These are phyloP conservation scores for Brachyhypopomus gauderio DNA, from an alignment of 2,113 vertebrate species.

Conservation along the genomic window DNA sequence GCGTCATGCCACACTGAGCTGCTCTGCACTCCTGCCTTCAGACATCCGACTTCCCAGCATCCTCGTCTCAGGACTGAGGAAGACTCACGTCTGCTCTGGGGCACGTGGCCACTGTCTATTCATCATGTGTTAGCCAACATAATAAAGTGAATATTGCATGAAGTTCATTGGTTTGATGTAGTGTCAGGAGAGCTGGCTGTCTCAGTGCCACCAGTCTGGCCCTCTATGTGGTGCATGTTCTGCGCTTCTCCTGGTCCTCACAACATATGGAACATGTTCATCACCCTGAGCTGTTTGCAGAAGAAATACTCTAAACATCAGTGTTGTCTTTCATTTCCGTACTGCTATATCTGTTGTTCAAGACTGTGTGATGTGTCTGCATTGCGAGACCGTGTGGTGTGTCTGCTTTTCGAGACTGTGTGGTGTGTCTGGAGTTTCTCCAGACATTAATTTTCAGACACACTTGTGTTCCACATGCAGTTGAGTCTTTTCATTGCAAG, in stretches of 20 bases:
- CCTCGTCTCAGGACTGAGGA: too few relatives aligned
- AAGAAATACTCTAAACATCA: background rate
- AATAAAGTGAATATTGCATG: conserved; percentile 63
- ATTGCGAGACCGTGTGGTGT: background rate
- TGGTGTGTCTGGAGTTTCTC: background rate
- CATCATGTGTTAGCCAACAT: conserved; percentile 54
- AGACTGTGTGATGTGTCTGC: background rate
- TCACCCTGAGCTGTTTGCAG: background rate
- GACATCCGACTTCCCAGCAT: too few relatives aligned
- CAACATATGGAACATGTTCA: conserved; percentile 6
- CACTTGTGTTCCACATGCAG: too few relatives aligned
- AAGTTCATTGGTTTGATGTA: conserved; percentile 37
- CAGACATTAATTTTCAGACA: too few relatives aligned
- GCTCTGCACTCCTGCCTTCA: too few relatives aligned
- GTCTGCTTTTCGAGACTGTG: background rate
- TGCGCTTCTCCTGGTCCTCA: background rate
- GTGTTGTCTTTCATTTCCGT: background rate
- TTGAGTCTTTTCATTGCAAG: too few relatives aligned
- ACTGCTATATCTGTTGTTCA: background rate
- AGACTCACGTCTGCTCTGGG: conserved; percentile 9
- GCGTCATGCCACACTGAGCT: background rate
- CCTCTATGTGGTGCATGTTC: background rate
- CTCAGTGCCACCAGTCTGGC: conserved; percentile 7
- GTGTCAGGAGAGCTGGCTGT: conserved; percentile 22
- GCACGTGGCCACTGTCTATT: conserved; percentile 35